Evolutionary conservation across 2,888 invertebrate genomes (phyloP), one percentile per base, ranked within the genome.

Genomic region (Cryptocheilus praepositus): DNA sequence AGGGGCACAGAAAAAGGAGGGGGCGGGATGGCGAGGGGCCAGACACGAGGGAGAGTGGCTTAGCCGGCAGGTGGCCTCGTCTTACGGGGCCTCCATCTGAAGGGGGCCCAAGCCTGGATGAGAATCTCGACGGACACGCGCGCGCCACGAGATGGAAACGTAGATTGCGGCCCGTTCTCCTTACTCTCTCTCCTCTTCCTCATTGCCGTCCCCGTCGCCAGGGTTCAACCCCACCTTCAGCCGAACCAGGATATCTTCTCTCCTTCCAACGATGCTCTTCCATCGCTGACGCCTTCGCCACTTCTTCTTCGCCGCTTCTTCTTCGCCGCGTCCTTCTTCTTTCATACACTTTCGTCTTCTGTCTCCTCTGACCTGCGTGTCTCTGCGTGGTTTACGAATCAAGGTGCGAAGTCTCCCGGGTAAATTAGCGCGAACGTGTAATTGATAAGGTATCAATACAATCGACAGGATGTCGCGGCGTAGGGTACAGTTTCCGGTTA

Each of bases 91-190:
- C 73, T 74, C 72, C 72, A 58, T 77, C 74, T 70, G 60, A 36
- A n/a, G 67, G 64, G 64, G 67, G 64, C 63, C 46, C 46, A 15
- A 49, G 74, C 79, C 76, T 68, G 83, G 83, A 85, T 83, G 85
- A 82, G 85, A 86, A 84, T 86, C 85, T 83, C 83, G 83, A 82
- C 80, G 83, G 86, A 85, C 87, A 86, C 86, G 86, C 86, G 87
- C 85, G 83, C 86, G 86, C 86, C 85, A 84, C 83, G 82, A 86
- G 86, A 86, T 85, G 84, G 85, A 86, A 86, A 85, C 82, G 82
- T 77, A 87, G 86, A 87, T 86, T 82, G 80, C 79, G 67, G 77
- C 71, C 74, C 73, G 71, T 71, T 69, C 78, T 73, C 69, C 74
- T 36, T 36, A 36, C 70, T 72, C 75, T 62, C 72, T 69, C 68